Conservation (phyloP, 2,888 invertebrate species). For the Nemoura dubitans region DNA sequence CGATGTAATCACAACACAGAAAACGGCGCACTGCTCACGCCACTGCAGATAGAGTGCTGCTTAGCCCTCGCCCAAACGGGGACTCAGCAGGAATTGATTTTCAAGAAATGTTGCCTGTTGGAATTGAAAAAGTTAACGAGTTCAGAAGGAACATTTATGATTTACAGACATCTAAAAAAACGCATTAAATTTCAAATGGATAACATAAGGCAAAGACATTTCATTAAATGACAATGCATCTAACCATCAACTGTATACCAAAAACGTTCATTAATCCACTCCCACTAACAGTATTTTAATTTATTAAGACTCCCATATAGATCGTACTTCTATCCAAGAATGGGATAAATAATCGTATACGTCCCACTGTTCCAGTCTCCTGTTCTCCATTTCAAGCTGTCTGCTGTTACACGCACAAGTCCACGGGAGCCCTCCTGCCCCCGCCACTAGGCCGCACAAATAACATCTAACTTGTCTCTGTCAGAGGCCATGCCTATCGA, state of each 20-base stretch:
- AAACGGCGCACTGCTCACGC: not conserved
- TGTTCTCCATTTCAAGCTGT: not conserved
- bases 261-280: not conserved
- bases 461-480: conserved; percentile 24
- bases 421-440: not conserved
- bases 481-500: not conserved
- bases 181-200: too few species aligned
- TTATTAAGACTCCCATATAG: not conserved
- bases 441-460: not conserved
- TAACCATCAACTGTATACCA: not conserved
- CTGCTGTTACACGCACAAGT: not conserved
- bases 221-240: not conserved
- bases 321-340: not conserved
- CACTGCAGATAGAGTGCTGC: not conserved
- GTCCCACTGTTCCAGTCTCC: not conserved
- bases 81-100: not conserved
- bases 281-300: not conserved
- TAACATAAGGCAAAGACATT: too few species aligned
- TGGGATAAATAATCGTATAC: not conserved
- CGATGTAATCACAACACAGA: not conserved
- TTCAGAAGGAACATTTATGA: not conserved
- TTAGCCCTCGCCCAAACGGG: not conserved
- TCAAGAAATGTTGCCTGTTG: not conserved
- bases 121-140: not conserved
- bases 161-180: too few species aligned